These are phyloP conservation scores for Lithodes maja DNA, from an alignment of 2,888 invertebrate species.

Conservation along the genomic window DNA sequence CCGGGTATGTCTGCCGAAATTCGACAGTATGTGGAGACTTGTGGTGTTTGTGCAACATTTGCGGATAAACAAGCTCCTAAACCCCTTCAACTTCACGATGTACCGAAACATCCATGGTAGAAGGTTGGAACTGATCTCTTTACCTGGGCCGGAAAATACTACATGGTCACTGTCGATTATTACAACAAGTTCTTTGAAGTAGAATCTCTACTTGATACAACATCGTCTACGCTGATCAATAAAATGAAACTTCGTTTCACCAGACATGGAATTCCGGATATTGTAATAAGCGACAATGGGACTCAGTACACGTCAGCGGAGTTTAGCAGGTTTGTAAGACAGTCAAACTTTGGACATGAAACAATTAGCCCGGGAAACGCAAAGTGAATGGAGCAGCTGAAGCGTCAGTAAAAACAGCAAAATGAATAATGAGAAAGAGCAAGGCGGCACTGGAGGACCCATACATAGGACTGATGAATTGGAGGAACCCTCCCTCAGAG, in stretches of 20 bases:
- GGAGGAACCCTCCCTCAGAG: no score
- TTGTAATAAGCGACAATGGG: slow-evolving; percentile 1
- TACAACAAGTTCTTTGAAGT: slow-evolving; percentile 19
- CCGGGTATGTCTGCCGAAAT: slow-evolving; percentile 30
- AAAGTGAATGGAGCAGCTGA: slow-evolving; percentile 11
- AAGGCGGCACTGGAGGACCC: neutral
- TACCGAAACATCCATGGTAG: neutral
- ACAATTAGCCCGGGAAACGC: slow-evolving; percentile 17
- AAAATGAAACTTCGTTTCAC: slow-evolving; percentile 9
- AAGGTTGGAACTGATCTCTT: slow-evolving; percentile 6
- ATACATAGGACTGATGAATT: no score
- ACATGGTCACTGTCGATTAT: slow-evolving; percentile 9
- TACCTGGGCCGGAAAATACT: neutral
- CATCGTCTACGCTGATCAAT: neutral
- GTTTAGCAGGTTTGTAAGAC: neutral
- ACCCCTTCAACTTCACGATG: slow-evolving; percentile 4
- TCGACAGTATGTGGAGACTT: slow-evolving; percentile 6
- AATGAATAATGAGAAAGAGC: neutral
- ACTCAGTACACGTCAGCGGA: slow-evolving; percentile 2
- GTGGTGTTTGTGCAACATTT: slow-evolving; percentile 15
- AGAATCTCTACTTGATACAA: slow-evolving; percentile 1
- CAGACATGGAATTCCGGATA: slow-evolving; percentile 18
- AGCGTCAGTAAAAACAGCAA: neutral
- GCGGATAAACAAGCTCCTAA: neutral
- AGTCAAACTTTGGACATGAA: neutral